Base-by-base conservation (phyloP, 2,888 invertebrate species). In the Chaitophorus viminalis region DNA sequence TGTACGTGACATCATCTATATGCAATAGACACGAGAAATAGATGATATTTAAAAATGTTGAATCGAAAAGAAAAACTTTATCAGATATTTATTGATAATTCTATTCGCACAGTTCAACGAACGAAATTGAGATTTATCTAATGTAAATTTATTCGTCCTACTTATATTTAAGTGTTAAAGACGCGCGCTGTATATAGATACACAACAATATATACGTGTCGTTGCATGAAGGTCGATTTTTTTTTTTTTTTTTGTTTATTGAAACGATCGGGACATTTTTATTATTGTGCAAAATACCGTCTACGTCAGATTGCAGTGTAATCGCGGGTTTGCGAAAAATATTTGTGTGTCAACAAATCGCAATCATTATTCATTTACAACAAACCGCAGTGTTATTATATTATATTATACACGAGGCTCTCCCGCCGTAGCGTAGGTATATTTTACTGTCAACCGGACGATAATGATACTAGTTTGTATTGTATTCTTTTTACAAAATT, bases 371-470 rank as follows among this genome's bases (percentile, higher is more conserved):
- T 60, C 54, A 74, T 76, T 33, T 33, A 46, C 11, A 31, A 46
- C 18, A 68, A 76, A 85, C 84, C 84, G 17, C 77, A 85, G 76
- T n/a, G 18, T 77, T 85, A 52, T 85, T n/a, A 29, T n/a, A 68
- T 46, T 25, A 68, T 70, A n/a, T n/a, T n/a, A n/a, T n/a, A n/a
- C n/a, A 31, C 70, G 29, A 70, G 11, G 14, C 70, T 18, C 60
- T 9, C 4, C n/a, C n/a, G n/a, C n/a, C 60, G 60, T 60, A 60
- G 6, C 2, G 11, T 14, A 9, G 11, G 2, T 52, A 52, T 17
- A 11, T n/a, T 3, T 29, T 68, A 14, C 9, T n/a, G 25, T 18
- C 39, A 65, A 76, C 14, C 65, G 60, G 11, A 21, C 31, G n/a
- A 54, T 2, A n/a, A 74, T 60, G 54, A 60, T 39, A 14, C n/a